phyloP scores from a whole-genome alignment of 1,140 invertebrate genomes.

The Drepana arcuata region DNA sequence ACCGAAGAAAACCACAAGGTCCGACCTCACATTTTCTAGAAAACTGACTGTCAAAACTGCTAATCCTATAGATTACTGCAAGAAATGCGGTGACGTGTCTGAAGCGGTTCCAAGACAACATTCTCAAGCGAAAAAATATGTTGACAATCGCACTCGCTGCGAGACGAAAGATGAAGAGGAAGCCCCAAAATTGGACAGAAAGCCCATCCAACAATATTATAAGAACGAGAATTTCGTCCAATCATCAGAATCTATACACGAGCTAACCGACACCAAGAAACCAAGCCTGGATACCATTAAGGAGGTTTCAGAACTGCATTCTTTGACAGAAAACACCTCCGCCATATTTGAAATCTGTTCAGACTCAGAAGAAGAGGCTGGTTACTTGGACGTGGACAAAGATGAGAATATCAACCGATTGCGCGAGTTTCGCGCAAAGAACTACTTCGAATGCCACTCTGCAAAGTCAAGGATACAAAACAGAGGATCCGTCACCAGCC shows the following conservation, averaged over 20 bases:
- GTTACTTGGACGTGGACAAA: conserved; percentile 22
- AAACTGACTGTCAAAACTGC: conserved; percentile 10
- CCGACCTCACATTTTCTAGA: conserved; percentile 21
- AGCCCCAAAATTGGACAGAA: neutral
- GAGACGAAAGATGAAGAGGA: conserved; percentile 6
- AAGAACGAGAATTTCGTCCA: conserved; percentile 45
- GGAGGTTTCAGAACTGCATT: conserved; percentile 29
- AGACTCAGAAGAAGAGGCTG: conserved; percentile 23
- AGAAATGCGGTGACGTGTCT: conserved; percentile 38
- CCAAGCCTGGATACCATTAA: conserved; percentile 37
- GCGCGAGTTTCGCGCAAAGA: conserved; percentile 48
- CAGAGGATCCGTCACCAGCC: conserved; percentile 24
- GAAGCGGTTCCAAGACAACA: conserved; percentile 2
- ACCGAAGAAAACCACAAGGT: conserved; percentile 39
- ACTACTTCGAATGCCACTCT: conserved; percentile 64
- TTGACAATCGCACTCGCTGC: conserved; percentile 2
- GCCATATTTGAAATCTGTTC: conserved; percentile 19
- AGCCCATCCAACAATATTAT: conserved; percentile 37
- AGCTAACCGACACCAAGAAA: conserved; percentile 16
- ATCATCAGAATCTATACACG: conserved; percentile 28
- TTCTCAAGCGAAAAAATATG: conserved; percentile 2
- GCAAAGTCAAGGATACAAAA: conserved; percentile 35
- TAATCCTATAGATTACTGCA: conserved; percentile 25
- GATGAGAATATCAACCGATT: conserved; percentile 29
- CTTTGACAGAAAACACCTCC: conserved; percentile 10